Conservation (phyloP, 2,888 invertebrate species). For the Cephus runcator region DNA sequence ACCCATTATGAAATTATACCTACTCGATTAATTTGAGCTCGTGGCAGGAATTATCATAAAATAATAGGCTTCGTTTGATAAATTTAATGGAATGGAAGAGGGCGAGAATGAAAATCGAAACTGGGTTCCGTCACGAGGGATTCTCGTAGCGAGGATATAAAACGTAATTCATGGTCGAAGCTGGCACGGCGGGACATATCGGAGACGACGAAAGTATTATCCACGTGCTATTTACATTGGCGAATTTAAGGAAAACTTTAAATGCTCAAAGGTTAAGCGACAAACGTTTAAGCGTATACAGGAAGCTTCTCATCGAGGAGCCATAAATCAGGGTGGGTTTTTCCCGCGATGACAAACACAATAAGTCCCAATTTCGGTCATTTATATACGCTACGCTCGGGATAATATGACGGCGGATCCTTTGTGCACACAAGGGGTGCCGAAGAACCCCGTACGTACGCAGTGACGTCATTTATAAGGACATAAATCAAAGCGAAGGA, state of each 20-base stretch:
- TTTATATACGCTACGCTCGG: constrained; percentile 63
- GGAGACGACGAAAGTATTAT: neutral
- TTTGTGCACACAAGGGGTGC: constrained; percentile 60
- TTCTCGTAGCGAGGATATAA: neutral
- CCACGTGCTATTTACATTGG: neutral
- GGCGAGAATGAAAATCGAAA: neutral
- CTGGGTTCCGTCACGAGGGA: neutral
- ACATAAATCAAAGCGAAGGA: constrained; percentile 65
- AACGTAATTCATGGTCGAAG: neutral
- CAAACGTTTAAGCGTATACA: neutral
- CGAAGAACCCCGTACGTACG: constrained; percentile 47
- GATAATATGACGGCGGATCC: constrained; percentile 63
- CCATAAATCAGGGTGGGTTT: constrained; percentile 50
- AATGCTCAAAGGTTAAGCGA: neutral
- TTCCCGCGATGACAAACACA: constrained; percentile 64
- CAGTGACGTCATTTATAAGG: constrained; percentile 66
- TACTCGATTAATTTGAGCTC: constrained; percentile 62
- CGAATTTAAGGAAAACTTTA: neutral
- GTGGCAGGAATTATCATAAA: constrained; percentile 61
- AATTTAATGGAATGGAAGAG: neutral
- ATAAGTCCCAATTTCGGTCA: constrained; percentile 65
- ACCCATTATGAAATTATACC: constrained; percentile 62
- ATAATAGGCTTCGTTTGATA: constrained; percentile 46
- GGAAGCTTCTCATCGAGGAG: constrained; percentile 6
- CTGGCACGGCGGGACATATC: neutral